Percentiles rank a stretch among this genome's conserved stretches.
phyloP scores from a whole-genome alignment of 1,140 invertebrate genomes.

The Lamellibrachia luymesi region DNA sequence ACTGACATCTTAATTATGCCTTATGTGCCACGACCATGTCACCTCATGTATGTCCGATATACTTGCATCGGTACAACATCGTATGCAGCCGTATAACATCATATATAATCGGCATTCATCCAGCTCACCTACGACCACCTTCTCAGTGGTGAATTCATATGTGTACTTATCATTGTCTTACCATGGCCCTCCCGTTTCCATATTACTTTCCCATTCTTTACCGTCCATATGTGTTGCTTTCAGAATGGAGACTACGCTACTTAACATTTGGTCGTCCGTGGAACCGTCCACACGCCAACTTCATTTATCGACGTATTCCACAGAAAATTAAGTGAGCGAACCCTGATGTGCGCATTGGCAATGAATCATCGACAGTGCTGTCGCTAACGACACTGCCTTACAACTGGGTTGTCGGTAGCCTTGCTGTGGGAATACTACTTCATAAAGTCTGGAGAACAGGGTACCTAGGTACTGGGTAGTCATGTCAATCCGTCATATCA shows the following conservation, averaged over 20 bases:
- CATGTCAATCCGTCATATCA: background rate
- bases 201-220: background rate
- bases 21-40: background rate
- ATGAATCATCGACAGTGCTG: background rate
- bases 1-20: background rate
- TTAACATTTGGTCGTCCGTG: background rate
- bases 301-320: background rate
- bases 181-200: background rate
- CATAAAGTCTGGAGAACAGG: background rate
- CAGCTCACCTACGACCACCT: background rate
- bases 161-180: background rate
- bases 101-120: background rate
- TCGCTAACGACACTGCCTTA: background rate
- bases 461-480: background rate
- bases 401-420: background rate
- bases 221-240: background rate
- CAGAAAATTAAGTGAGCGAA: background rate
- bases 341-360: background rate
- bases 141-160: background rate
- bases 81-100: background rate
- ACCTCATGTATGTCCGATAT: background rate
- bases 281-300: background rate
- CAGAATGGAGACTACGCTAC: background rate
- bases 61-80: background rate
- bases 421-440: background rate